A percentile compares a stretch with the other conserved stretches of the same genome.
Conservation (phyloP, 2,888 invertebrate species). For the Diarsia mendica region DNA sequence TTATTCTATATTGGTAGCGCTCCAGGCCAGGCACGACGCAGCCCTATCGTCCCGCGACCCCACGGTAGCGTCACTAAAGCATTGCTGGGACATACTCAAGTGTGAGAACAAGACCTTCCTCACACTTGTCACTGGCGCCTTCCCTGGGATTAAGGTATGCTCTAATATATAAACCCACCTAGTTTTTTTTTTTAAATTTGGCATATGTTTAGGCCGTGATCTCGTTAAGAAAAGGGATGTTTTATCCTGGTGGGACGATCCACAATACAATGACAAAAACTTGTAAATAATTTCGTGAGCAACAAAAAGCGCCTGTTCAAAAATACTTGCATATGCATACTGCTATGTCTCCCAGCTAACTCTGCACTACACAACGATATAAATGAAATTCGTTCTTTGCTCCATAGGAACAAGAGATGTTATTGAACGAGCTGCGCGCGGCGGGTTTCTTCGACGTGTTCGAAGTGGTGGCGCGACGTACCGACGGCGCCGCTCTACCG, state of each 20-base stretch:
- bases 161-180: too few species aligned
- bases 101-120: constrained; percentile 97
- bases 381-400: too few species aligned
- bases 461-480: constrained; percentile 92
- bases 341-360: too few species aligned
- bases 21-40: constrained; percentile 95
- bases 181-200: too few species aligned
- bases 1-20: constrained; percentile 84
- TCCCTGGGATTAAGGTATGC: constrained; percentile 95
- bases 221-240: too few species aligned
- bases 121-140: constrained; percentile 97
- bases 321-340: too few species aligned
- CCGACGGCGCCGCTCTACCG: constrained; percentile 69
- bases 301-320: too few species aligned
- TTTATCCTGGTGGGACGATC: too few species aligned
- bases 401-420: constrained; percentile 94
- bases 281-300: too few species aligned
- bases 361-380: too few species aligned
- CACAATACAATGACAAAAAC: too few species aligned
- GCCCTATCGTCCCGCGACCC: constrained; percentile 95
- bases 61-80: constrained; percentile 95
- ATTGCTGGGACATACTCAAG: constrained; percentile 98
- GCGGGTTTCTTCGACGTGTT: constrained; percentile 98
- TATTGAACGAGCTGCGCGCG: constrained; percentile 95
- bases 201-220: too few species aligned